phyloP scores from a whole-genome alignment of 2,888 invertebrate genomes.

The Cataglyphis altisquamis region DNA sequence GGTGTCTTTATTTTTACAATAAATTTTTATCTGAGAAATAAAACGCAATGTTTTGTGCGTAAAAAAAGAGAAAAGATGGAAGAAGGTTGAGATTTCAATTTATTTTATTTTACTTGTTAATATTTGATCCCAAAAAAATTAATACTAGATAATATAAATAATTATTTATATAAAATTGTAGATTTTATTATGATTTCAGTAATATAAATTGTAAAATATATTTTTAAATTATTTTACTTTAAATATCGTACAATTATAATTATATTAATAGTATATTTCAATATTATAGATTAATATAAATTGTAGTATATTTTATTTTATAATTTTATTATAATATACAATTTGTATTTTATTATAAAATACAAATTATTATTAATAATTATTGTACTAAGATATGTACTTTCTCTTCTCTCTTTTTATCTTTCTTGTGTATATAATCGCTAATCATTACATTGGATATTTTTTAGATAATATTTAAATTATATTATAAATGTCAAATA shows the following conservation, averaged over 20 bases:
- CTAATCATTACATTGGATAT: neutral
- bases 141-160: neutral
- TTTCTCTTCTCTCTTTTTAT: neutral
- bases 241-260: neutral
- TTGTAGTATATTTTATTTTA: neutral
- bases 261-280: neutral
- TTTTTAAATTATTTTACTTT: neutral
- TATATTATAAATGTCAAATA: neutral
- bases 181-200: neutral
- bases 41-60: neutral
- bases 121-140: neutral
- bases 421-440: neutral
- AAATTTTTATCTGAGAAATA: neutral
- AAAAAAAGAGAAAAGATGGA: neutral
- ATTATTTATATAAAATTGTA: neutral
- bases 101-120: neutral
- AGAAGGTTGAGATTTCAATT: neutral
- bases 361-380: neutral
- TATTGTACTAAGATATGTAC: neutral
- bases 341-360: neutral
- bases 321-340: neutral
- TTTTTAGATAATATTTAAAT: neutral
- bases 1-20: constrained; percentile 15
- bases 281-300: neutral
- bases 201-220: neutral